Evolutionary conservation across 2,888 invertebrate species (phyloP).

Genomic region (Cryptocheilus praepositus): DNA sequence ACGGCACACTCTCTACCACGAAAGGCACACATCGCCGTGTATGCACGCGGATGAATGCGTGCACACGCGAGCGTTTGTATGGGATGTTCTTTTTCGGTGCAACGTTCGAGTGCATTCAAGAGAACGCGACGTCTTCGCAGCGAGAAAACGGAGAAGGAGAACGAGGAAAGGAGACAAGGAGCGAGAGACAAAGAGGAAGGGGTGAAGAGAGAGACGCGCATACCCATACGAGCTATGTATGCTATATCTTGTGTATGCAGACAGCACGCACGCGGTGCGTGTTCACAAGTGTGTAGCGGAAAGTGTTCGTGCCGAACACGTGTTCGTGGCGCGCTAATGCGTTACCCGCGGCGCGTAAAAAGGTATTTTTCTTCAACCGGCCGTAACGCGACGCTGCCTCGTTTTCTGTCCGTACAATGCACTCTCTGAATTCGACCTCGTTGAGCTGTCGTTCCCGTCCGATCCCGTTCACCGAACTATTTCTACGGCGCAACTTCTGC

Average conservation of each 20-base stretch:
- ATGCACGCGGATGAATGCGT: too few species aligned
- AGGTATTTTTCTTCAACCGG: constrained; percentile 38
- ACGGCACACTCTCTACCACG: too few species aligned
- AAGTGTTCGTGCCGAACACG: constrained; percentile 61
- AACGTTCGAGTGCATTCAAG: background rate
- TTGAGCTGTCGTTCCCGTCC: too few species aligned
- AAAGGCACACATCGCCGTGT: too few species aligned
- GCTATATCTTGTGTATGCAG: constrained; percentile 58
- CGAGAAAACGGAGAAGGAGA: constrained; percentile 18
- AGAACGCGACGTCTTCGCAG: background rate
- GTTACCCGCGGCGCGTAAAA: constrained; percentile 47
- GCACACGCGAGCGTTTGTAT: background rate
- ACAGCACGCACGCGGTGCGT: constrained; percentile 64
- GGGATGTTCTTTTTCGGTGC: too few species aligned
- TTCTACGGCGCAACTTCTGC: too few species aligned
- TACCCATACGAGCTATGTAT: constrained; percentile 21
- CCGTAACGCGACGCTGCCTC: constrained; percentile 41
- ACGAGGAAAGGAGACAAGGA: constrained; percentile 11
- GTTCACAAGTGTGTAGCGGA: constrained; percentile 63
- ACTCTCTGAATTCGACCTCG: too few species aligned
- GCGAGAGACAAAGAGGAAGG: background rate
- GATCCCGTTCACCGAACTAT: too few species aligned
- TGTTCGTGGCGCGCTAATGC: constrained; percentile 54
- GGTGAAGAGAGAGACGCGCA: constrained; percentile 6
- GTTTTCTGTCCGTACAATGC: too few species aligned